Evolutionary conservation across 2,113 vertebrate species (phyloP).

Genomic region (Ophthalmotilapia sp.): DNA sequence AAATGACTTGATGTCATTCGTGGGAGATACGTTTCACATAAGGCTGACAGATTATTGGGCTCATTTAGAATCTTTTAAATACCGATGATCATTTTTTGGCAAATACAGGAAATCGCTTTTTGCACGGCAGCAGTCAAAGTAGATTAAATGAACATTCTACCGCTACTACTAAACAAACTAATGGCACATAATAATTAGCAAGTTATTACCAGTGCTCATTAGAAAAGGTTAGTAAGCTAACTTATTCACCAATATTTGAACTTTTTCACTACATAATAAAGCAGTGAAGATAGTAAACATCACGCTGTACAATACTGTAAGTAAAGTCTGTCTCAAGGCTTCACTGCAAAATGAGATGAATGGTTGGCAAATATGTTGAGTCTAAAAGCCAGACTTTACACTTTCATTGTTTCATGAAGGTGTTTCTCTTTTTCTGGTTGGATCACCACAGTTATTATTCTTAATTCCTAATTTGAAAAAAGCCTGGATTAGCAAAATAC

Average conservation of each 20-base stretch:
- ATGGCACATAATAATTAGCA: neutral
- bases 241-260: neutral
- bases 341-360: neutral
- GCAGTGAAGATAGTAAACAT: neutral
- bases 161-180: neutral
- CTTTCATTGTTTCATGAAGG: neutral
- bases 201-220: neutral
- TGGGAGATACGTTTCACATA: neutral
- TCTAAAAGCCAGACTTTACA: neutral
- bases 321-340: neutral
- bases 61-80: neutral
- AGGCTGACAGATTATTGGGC: neutral
- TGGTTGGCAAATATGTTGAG: neutral
- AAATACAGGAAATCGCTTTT: neutral
- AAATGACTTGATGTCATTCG: neutral
- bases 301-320: neutral
- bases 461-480: neutral
- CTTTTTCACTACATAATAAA: neutral
- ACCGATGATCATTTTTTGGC: neutral
- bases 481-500: neutral
- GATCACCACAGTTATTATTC: neutral
- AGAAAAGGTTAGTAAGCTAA: neutral
- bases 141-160: neutral
- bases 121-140: neutral
- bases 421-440: neutral